These are phyloP conservation scores for Mimas tiliae DNA, from an alignment of 2,888 invertebrate genomes.

Conservation along the genomic window DNA sequence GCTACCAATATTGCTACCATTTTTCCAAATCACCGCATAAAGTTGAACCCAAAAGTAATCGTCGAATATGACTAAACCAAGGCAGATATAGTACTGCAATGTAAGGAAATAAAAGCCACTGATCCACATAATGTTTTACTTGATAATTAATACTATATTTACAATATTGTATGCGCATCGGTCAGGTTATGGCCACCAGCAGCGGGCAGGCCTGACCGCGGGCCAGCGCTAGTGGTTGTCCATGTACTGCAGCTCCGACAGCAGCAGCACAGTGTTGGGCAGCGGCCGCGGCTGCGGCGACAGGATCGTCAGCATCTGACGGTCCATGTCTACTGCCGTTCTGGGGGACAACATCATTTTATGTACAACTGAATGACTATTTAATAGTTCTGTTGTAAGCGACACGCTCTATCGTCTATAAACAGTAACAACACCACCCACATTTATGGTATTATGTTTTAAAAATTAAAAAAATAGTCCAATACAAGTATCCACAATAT, in stretches of 20 bases:
- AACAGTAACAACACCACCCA: no score
- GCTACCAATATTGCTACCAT: no score
- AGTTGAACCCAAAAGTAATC: no score
- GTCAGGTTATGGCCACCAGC: not conserved
- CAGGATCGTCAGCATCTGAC: conserved; percentile 94
- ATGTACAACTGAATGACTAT: no score
- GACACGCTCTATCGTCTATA: no score
- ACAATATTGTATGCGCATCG: not conserved
- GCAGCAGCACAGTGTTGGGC: conserved; percentile 93
- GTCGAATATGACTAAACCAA: no score
- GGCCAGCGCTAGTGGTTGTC: conserved; percentile 88
- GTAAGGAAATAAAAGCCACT: not conserved
- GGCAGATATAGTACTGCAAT: no score
- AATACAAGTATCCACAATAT: no score
- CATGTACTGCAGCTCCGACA: conserved; percentile 97
- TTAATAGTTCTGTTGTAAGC: no score
- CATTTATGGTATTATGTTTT: no score
- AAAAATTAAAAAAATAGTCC: no score
- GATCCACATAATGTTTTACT: not conserved
- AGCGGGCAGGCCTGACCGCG: not conserved
- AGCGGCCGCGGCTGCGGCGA: conserved; percentile 97
- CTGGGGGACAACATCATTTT: conserved; percentile 78
- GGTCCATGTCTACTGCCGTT: conserved; percentile 94
- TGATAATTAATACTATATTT: not conserved
- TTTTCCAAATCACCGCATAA: no score